These are phyloP conservation scores for Sphecodes monilicornis DNA, from an alignment of 2,888 invertebrate genomes.

Conservation along the genomic window DNA sequence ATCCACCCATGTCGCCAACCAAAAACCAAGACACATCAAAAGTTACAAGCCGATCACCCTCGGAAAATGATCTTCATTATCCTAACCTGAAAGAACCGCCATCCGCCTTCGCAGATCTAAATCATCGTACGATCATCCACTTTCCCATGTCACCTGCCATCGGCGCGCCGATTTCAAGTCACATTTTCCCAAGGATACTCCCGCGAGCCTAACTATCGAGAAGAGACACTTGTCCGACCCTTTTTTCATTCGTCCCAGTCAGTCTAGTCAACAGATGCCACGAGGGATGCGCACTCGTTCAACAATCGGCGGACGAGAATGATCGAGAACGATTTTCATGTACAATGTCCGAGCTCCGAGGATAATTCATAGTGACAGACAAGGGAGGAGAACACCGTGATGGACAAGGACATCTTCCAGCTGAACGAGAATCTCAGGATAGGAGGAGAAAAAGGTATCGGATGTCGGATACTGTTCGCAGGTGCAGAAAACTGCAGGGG, in stretches of 20 bases:
- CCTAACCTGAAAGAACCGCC: not conserved
- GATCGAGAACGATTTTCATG: not conserved
- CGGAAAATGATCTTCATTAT: not conserved
- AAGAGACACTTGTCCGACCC: constrained; percentile 19
- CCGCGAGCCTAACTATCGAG: not conserved
- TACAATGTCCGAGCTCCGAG: constrained; percentile 7
- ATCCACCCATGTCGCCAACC: not conserved
- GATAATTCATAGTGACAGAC: constrained; percentile 47
- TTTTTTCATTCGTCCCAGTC: not conserved
- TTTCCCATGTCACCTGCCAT: not conserved
- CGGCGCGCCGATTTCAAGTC: not conserved
- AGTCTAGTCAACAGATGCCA: not conserved
- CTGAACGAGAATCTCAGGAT: constrained; percentile 40
- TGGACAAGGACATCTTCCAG: constrained; percentile 50
- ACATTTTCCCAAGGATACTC: not conserved
- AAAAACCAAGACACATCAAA: not conserved
- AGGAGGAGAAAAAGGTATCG: constrained; percentile 59
- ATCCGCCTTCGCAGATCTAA: not conserved
- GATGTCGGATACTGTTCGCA: constrained; percentile 62
- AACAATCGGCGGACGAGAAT: not conserved
- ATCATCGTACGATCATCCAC: not conserved
- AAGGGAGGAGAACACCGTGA: constrained; percentile 7
- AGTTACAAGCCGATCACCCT: not conserved
- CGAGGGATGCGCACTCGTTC: not conserved
- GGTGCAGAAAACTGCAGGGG: constrained; percentile 49